Evolutionary conservation across 2,888 invertebrate genomes (phyloP), one percentile per base, ranked within the genome.

Genomic region (Orthosia gothica): DNA sequence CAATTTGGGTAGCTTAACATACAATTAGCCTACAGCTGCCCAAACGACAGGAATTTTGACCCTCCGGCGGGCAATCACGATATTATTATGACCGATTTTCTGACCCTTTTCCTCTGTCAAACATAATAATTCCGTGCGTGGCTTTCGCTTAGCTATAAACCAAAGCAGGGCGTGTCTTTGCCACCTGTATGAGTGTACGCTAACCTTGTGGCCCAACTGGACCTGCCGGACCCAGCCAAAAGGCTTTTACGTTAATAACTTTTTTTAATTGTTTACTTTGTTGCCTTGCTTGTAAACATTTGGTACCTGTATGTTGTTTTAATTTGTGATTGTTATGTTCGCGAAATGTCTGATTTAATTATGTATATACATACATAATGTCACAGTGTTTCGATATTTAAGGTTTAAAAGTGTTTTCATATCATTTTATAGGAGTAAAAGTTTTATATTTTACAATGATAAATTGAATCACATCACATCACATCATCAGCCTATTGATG

Each of bases 161-260:
- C 55, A 62, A 47, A 65, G 50, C 50, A 67, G 69, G 76, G 74
- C 15, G 74, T 74, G 75, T 61, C 64, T 68, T 63, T 23, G 23
- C 66, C 79, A 76, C 74, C 69, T 76, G 83, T 55, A 47, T 58
- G 66, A 71, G 54, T 55, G 66, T 61, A 40, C 40, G 50, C 13
- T 67, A 61, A 76, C 76, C 84, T 86, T 80, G 69, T 54, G 50
- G 32, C 63, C 67, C 18, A 66, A 69, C 64, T 59, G 47, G 59
- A 50, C 45, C 58, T 20, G 45, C 73, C 50, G 54, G 50, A 49
- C 52, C 47, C 32, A 40, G 52, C 50, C 61, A 57, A 74, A 79
- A 76, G 64, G 73, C 74, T 86, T 80, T 73, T 72, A 65, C 50
- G 55, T 61, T 83, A 70, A 79, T 83, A 73, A 78, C 77, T 57